phyloP scores from a whole-genome alignment of 1,140 invertebrate genomes.

The Drosophila seguyi region DNA sequence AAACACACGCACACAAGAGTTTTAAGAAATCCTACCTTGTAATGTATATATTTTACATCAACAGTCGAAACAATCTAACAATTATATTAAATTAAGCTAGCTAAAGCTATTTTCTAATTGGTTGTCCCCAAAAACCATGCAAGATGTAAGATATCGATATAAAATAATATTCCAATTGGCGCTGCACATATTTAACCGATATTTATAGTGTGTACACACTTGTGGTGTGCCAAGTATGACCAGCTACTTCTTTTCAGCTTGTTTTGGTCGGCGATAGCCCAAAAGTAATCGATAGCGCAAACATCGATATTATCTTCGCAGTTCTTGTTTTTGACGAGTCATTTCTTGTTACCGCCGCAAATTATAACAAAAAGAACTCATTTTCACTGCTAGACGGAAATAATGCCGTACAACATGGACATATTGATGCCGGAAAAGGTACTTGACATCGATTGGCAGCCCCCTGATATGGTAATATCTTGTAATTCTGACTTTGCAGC shows the following conservation, averaged over 20 bases:
- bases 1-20: too few relatives aligned
- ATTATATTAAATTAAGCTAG: too few relatives aligned
- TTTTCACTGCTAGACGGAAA: conserved; percentile 21
- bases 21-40: too few relatives aligned
- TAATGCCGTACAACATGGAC: conserved; percentile 88
- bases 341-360: conserved; percentile 55
- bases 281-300: not conserved
- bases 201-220: not conserved
- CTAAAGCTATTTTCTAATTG: not conserved
- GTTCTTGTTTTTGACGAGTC: conserved; percentile 78
- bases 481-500: conserved; percentile 16
- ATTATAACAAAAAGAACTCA: conserved; percentile 37
- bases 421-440: conserved; percentile 90
- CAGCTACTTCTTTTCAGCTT: not conserved
- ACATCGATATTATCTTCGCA: conserved; percentile 24
- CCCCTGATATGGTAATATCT: not conserved
- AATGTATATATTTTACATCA: too few relatives aligned
- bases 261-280: not conserved
- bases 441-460: conserved; percentile 28
- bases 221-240: not conserved
- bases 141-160: not conserved
- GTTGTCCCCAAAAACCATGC: not conserved
- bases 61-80: too few relatives aligned
- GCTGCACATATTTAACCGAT: not conserved
- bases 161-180: not conserved